Evolutionary conservation across 2,888 invertebrate species (phyloP).

Genomic region (Bimastos eiseni): DNA sequence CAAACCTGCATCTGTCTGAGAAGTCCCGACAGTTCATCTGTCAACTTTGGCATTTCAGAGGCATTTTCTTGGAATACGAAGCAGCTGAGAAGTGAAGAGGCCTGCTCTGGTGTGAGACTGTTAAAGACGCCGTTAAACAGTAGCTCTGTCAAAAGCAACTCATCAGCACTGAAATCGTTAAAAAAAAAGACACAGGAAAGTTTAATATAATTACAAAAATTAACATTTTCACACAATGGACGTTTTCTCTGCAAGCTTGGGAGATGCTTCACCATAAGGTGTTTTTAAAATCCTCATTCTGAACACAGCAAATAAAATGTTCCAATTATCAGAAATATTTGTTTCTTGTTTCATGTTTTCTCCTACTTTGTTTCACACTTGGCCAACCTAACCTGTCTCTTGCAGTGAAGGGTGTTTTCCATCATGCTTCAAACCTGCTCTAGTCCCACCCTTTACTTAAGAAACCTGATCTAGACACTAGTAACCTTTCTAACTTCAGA

Average conservation of each 20-base stretch:
- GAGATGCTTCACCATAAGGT: neutral
- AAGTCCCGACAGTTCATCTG: constrained; percentile 85
- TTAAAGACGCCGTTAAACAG: constrained; percentile 96
- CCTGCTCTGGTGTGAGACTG: constrained; percentile 73
- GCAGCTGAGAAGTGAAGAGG: constrained; percentile 64
- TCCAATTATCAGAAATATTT: neutral
- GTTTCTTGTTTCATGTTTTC: neutral
- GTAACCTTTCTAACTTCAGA: too few species aligned
- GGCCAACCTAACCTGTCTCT: too few species aligned
- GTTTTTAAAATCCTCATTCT: neutral
- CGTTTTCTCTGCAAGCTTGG: neutral
- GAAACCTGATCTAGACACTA: too few species aligned
- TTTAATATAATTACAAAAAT: neutral
- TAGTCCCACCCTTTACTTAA: too few species aligned
- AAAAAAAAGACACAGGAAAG: neutral
- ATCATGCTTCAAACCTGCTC: too few species aligned
- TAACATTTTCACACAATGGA: neutral
- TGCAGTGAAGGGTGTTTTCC: too few species aligned
- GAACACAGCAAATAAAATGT: neutral
- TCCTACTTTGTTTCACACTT: neutral
- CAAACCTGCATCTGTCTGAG: constrained; percentile 80
- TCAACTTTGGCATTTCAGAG: constrained; percentile 76
- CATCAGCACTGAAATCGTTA: constrained; percentile 73
- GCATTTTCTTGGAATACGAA: constrained; percentile 76
- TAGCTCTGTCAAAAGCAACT: constrained; percentile 93